Conservation (phyloP, 2,797 vertebrate genomes). For the Glyptemys insculpta region DNA sequence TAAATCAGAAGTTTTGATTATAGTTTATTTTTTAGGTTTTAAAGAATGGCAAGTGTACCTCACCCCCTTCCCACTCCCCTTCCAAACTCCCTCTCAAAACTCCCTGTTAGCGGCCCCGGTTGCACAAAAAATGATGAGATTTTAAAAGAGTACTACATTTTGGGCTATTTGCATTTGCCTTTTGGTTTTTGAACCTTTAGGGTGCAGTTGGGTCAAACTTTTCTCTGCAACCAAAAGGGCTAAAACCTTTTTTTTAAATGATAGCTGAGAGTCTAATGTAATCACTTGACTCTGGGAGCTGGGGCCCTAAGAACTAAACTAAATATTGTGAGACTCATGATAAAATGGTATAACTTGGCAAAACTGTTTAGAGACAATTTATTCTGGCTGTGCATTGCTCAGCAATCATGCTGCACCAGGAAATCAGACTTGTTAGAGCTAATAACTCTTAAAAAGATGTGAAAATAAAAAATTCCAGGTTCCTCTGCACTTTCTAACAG, state of each 20-base stretch:
- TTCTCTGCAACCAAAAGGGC: background rate
- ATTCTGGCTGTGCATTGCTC: background rate
- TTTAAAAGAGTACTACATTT: background rate
- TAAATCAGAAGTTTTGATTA: too few relatives aligned
- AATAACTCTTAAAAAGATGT: background rate
- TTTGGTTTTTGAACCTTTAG: background rate
- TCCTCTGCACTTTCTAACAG: background rate
- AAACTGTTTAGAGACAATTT: background rate
- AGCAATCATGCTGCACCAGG: background rate
- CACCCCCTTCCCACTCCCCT: too few relatives aligned
- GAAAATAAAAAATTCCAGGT: background rate
- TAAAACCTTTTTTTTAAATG: background rate
- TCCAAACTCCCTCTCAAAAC: too few relatives aligned
- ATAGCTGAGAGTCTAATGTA: background rate
- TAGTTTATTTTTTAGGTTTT: too few relatives aligned
- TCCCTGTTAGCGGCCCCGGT: too few relatives aligned
- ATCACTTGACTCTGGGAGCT: background rate
- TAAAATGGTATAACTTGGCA: background rate
- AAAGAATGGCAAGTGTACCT: too few relatives aligned
- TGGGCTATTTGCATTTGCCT: background rate
- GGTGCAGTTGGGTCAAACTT: background rate
- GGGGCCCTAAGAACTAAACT: background rate
- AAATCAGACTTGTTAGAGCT: background rate
- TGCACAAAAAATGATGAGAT: rapidly evolving
- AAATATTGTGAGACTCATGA: background rate